These are phyloP conservation scores for Felis chaus DNA, from an alignment of 2,113 vertebrate species.

Conservation along the genomic window DNA sequence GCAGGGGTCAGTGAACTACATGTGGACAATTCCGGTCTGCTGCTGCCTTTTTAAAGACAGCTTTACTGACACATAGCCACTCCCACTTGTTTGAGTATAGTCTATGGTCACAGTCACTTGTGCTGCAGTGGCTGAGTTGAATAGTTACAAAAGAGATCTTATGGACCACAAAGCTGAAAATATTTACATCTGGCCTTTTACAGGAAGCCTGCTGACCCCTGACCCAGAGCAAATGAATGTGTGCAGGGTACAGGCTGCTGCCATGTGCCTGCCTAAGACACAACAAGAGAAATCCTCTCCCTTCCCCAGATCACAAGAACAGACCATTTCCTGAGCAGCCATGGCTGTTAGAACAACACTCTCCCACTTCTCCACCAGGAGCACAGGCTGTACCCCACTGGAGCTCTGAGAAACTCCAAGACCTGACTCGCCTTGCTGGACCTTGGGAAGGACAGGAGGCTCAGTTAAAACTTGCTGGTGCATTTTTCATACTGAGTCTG, in stretches of 20 bases:
- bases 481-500: not conserved
- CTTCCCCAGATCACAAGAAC: not conserved
- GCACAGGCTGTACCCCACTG: not conserved
- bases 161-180: not conserved
- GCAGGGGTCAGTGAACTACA: not conserved
- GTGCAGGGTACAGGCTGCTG: no score
- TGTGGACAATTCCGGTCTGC: not conserved
- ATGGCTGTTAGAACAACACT: not conserved
- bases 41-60: not conserved
- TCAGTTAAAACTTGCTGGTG: not conserved
- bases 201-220: not conserved
- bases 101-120: not conserved
- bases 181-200: not conserved
- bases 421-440: not conserved
- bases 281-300: not conserved
- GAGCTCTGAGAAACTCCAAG: not conserved
- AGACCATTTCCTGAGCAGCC: not conserved
- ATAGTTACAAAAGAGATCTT: not conserved
- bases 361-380: not conserved
- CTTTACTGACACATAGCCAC: not conserved
- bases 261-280: not conserved
- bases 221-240: not conserved
- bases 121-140: not conserved
- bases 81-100: not conserved
- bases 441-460: not conserved